These are phyloP conservation scores for Drepanosiphum platanoidis DNA, from an alignment of 2,888 invertebrate genomes.

Conservation along the genomic window DNA sequence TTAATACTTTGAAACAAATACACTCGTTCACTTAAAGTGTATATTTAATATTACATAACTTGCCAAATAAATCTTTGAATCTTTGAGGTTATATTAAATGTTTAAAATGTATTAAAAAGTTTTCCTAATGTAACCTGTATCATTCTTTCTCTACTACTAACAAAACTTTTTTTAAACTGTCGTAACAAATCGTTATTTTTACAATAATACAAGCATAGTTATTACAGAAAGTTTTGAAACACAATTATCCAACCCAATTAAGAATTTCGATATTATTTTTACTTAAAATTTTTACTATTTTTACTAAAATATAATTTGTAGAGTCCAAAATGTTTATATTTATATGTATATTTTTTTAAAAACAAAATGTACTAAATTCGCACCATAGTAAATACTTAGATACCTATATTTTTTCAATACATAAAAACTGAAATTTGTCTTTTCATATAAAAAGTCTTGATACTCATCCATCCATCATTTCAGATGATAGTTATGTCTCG, in stretches of 20 bases:
- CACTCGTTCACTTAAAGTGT: not conserved
- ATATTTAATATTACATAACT: not conserved
- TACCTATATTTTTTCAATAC: not conserved
- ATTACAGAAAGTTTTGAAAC: constrained; percentile 38
- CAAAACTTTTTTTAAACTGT: constrained; percentile 31
- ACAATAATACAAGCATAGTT: not conserved
- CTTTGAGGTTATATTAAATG: not conserved
- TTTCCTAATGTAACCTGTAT: not conserved
- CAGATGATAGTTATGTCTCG: not conserved
- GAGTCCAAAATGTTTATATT: too few species aligned
- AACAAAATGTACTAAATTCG: not conserved
- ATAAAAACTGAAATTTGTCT: not conserved
- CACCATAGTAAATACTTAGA: not conserved
- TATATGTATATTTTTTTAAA: not conserved
- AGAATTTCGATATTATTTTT: not conserved
- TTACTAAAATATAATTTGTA: too few species aligned
- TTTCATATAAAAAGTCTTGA: not conserved
- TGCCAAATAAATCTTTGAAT: not conserved
- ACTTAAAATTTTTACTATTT: too few species aligned
- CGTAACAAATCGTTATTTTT: constrained; percentile 19
- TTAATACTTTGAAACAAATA: too few species aligned
- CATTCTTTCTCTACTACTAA: constrained; percentile 20
- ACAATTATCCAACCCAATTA: not conserved
- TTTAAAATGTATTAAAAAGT: not conserved
- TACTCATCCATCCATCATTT: not conserved